phyloP scores from a whole-genome alignment of 1,140 invertebrate species.

The Ectropis grisescens region DNA sequence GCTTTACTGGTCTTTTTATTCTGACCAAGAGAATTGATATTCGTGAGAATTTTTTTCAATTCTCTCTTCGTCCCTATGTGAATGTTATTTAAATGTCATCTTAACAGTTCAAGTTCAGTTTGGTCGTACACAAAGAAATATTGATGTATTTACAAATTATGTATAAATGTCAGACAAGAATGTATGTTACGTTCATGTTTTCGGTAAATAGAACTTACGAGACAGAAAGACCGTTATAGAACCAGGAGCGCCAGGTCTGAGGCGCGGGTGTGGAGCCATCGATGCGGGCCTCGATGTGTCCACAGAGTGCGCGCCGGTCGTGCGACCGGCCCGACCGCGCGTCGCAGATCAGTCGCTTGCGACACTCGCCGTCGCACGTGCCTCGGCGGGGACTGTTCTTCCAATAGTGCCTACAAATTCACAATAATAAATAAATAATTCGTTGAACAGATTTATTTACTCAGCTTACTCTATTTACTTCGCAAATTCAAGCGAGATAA shows the following conservation, averaged over 20 bases:
- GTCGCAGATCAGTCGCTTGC: slow-evolving; percentile 87
- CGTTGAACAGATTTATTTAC: too few relatives aligned
- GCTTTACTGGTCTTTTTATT: too few relatives aligned
- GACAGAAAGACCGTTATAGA: slow-evolving; percentile 86
- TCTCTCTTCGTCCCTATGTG: too few relatives aligned
- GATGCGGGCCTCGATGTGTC: slow-evolving; percentile 83
- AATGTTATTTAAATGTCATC: too few relatives aligned
- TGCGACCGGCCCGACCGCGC: slow-evolving; percentile 88
- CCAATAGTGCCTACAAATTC: slow-evolving; percentile 81
- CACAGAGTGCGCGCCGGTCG: slow-evolving; percentile 86
- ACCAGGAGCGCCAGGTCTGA: slow-evolving; percentile 85
- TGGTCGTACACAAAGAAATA: too few relatives aligned
- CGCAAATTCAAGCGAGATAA: too few relatives aligned
- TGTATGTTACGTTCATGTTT: neutral
- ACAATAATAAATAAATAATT: slow-evolving; percentile 5
- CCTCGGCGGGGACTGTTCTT: slow-evolving; percentile 87
- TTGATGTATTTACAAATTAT: too few relatives aligned
- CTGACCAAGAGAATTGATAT: too few relatives aligned
- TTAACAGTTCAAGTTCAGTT: too few relatives aligned
- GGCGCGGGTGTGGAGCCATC: slow-evolving; percentile 76
- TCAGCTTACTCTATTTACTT: too few relatives aligned
- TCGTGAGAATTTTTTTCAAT: too few relatives aligned
- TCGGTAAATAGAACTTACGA: slow-evolving; percentile 77
- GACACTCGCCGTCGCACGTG: slow-evolving; percentile 85
- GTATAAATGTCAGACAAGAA: neutral